phyloP scores from a whole-genome alignment of 2,888 invertebrate species.

The Mythimna impura region DNA sequence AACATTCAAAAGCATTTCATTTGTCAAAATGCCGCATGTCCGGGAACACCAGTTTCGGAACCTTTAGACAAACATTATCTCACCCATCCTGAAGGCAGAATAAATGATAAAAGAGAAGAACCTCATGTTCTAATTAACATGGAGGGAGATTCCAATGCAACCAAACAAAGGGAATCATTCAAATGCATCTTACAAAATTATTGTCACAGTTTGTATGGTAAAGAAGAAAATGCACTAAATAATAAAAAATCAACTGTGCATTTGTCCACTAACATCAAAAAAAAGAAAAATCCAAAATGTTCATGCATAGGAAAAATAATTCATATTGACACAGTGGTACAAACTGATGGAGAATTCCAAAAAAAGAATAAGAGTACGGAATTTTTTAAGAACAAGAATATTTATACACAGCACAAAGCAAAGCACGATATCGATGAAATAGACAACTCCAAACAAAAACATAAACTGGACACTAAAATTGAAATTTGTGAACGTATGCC shows the following conservation, averaged over 20 bases:
- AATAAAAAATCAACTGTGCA: not conserved
- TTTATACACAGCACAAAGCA: not conserved
- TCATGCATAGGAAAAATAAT: conserved; percentile 39
- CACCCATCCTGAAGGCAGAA: conserved; percentile 46
- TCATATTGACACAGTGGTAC: conserved; percentile 21
- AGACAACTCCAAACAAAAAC: conserved; percentile 3
- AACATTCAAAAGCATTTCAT: conserved; percentile 5
- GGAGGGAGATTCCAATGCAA: conserved; percentile 33
- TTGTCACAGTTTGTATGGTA: not conserved
- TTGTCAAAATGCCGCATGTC: conserved; percentile 12
- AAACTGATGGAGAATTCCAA: conserved; percentile 25
- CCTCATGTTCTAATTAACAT: conserved; percentile 19
- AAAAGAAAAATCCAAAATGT: not conserved
- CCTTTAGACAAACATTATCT: conserved; percentile 19
- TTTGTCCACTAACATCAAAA: not conserved
- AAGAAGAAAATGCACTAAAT: not conserved
- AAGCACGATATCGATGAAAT: conserved; percentile 7
- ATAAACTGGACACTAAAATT: not conserved
- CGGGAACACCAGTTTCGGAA: not conserved
- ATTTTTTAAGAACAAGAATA: conserved; percentile 6
- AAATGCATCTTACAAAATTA: conserved; percentile 10
- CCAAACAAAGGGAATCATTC: conserved; percentile 5
- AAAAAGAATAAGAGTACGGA: conserved; percentile 9
- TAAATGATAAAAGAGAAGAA: conserved; percentile 18
- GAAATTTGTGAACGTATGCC: not conserved